Evolutionary conservation across 37 sponge, comb jelly and placozoan genomes (phyloP), one percentile per base, ranked within the genome.

Genomic region (Trichoplax adhaerens): DNA sequence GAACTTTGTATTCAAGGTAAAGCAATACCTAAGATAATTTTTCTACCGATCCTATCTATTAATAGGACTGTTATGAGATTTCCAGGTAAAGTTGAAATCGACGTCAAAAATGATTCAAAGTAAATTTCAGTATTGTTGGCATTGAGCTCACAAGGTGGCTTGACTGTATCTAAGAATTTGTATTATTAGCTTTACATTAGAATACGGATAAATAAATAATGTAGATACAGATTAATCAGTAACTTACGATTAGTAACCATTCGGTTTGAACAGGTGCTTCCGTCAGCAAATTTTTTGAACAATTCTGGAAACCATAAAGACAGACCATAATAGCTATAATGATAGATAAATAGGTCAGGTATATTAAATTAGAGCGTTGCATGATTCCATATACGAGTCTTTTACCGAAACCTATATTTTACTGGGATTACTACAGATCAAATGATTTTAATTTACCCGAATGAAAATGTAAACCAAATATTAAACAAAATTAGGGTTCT

Each of bases 261-360:
- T 29, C 29, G 29, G 29, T 29, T 29, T 29, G 29, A 29, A 29
- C 29, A 29, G 29, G 29, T 29, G 29, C 29, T 29, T 29, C 29
- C 29, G 29, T 29, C 29, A 29, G 29, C 29, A 29, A 29, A 29
- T 29, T 52, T 51, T 64, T 84, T 73, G 56, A 94, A 85, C 70
- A 89, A 94, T 65, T 89, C 95, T 0, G 95, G 95, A 62, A 94
- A 89, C 95, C 90, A 94, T 66, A 94, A 62, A 71, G 78, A 62
- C 2, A 94, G 77, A 8, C 95, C 95, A 69, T 94, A 91, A 68
- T 91, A 94, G 46, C 90, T 88, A 75, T 0, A 58, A 62, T 69
- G 57, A 72, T 5, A 52, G 4, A 72, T 0, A 54, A 63, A 3
- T 2, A 10, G 70, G 57, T 50, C 49, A 49, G 69, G 2, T 4